Evolutionary conservation across 2,113 vertebrate species (phyloP), one percentile per base, ranked within the genome.

Genomic region (Equus przewalskii): DNA sequence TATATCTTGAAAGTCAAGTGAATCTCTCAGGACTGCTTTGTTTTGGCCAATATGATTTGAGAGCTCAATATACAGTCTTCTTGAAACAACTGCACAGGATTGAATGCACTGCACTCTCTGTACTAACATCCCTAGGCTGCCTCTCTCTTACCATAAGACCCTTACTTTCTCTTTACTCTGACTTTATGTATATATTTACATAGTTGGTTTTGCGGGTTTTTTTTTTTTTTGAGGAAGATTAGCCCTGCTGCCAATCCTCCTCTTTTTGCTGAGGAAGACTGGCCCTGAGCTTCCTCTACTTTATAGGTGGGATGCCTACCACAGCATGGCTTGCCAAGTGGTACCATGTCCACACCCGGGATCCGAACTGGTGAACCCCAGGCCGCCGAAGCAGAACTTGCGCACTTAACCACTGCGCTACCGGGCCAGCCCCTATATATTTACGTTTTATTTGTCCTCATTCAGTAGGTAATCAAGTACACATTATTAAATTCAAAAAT

Each of bases 391-490:
- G 36, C 36, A 41, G 36, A 41, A 41, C 36, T 41, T 41, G 36
- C 36, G 36, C 36, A 41, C 36, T 41, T 41, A 41, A 41, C 36
- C 36, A 41, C 36, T 41, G 36, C 36, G 36, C 36, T 41, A 41
- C 36, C 36, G 36, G 36, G 36, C 36, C 36, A 41, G 36, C 36
- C 36, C 36, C 36, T 41, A 65, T 49, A 58, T 67, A 54, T 82
- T 70, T 72, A 96, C 16, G 84, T 54, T 70, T n/a, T 69, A 76
- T 73, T 72, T 95, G 51, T 64, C 24, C 13, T 97, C 58, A 93
- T 15, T 78, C 44, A 67, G 54, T 69, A 92, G 30, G 11, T 80
- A 90, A 81, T 72, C 30, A 92, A 96, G 36, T 28, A 94, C 14
- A 92, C 2, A 54, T 54, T 79, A 92, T 56, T 81, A 93, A 94